Conservation (phyloP, 1,140 invertebrate genomes). For the Megalopta genalis region DNA sequence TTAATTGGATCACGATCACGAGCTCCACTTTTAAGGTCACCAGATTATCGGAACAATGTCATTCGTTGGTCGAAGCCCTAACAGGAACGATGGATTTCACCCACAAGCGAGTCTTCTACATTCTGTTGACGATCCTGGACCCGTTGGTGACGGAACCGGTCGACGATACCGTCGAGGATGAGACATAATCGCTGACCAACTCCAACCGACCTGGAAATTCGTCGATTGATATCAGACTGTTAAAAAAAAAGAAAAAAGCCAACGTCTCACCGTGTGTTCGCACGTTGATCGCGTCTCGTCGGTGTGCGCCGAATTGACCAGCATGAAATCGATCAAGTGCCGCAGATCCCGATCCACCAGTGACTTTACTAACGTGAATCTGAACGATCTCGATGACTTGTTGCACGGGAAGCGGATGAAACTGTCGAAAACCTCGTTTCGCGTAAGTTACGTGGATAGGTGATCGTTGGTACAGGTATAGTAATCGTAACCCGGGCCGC, state of each 20-base stretch:
- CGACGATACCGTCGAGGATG: conserved; percentile 34
- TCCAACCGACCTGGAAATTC: not conserved
- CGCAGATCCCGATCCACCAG: conserved; percentile 58
- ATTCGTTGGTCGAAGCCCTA: conserved; percentile 61
- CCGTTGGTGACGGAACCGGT: conserved; percentile 37
- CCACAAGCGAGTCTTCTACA: conserved; percentile 67
- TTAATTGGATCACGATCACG: conserved; percentile 48
- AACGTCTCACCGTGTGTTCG: too few relatives aligned
- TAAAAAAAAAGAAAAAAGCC: too few relatives aligned
- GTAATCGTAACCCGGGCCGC: too few relatives aligned
- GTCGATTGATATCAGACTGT: not conserved
- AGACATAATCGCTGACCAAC: conserved; percentile 18
- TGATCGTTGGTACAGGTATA: too few relatives aligned
- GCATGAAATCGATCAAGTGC: conserved; percentile 40
- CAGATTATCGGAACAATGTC: conserved; percentile 53
- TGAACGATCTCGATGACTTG: conserved; percentile 63
- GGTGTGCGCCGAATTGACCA: not conserved
- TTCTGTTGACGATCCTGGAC: conserved; percentile 68
- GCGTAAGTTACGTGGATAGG: conserved; percentile 48
- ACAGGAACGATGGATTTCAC: conserved; percentile 73
- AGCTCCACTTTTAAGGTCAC: conserved; percentile 72
- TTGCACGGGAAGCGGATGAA: conserved; percentile 49
- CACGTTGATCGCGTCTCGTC: too few relatives aligned
- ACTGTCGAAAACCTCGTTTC: conserved; percentile 49
- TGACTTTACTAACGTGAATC: conserved; percentile 39